phyloP scores from a whole-genome alignment of 2,797 vertebrate genomes.

The Aselliscus stoliczkanus region DNA sequence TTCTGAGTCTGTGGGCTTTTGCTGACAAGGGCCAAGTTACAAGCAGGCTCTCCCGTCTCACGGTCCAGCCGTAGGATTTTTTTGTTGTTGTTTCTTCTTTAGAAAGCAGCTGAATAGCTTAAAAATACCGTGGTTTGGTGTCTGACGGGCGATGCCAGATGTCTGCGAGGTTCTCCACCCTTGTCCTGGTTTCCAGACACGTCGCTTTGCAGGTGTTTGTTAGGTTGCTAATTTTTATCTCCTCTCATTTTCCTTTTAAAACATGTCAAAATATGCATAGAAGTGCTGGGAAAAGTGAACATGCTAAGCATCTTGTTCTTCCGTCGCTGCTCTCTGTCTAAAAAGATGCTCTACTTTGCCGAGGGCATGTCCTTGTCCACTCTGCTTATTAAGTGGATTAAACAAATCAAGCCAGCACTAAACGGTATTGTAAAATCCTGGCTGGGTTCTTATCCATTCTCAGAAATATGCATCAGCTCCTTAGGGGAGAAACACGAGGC shows the following conservation, averaged over 20 bases:
- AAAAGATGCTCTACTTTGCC: not conserved
- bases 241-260: slow-evolving; percentile 37
- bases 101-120: not conserved
- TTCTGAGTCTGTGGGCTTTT: slow-evolving; percentile 14
- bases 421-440: not conserved
- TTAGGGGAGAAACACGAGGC: not conserved
- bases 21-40: slow-evolving; percentile 33
- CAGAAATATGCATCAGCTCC: not conserved
- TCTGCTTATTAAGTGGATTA: not conserved
- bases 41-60: not conserved
- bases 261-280: slow-evolving; percentile 44
- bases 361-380: not conserved
- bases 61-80: not conserved
- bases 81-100: not conserved
- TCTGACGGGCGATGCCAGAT: slow-evolving; percentile 1
- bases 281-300: not conserved
- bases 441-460: not conserved
- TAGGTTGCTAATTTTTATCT: slow-evolving; percentile 36
- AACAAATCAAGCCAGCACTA: not conserved
- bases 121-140: slow-evolving; percentile 19
- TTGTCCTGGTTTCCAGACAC: not conserved
- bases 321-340: not conserved
- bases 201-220: not conserved
- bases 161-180: not conserved
- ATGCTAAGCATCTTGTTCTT: not conserved